Conservation (phyloP, 2,797 vertebrate genomes). For the Psittacula echo region DNA sequence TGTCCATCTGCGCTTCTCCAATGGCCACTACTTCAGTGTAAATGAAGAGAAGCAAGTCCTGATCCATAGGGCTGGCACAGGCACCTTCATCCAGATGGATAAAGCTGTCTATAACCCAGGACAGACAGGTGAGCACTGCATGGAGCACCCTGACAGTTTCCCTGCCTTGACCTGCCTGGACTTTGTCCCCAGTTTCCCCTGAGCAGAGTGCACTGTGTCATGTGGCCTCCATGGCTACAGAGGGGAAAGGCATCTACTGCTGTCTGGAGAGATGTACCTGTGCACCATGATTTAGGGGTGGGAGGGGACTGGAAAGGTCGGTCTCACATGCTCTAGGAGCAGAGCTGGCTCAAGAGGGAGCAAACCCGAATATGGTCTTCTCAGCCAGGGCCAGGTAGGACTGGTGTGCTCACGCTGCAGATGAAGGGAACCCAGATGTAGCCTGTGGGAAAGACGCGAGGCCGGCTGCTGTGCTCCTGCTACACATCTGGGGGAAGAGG, state of each 20-base stretch:
- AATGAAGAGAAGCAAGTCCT: constrained; percentile 60
- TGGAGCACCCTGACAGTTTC: not conserved
- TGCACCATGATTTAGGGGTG: not conserved
- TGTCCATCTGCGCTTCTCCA: constrained; percentile 24
- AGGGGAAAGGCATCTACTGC: not conserved
- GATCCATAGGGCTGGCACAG: constrained; percentile 55
- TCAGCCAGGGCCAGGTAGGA: not conserved
- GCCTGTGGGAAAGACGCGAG: not conserved
- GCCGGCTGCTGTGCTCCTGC: not conserved
- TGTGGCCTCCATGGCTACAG: fast-evolving
- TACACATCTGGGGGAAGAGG: fast-evolving
- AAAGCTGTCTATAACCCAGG: constrained; percentile 55
- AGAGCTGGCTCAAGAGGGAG: not conserved
- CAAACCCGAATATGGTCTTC: not conserved
- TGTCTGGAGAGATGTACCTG: not conserved
- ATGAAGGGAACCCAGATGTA: not conserved
- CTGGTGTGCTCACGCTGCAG: not conserved
- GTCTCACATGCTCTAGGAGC: not conserved
- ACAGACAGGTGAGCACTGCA: constrained; percentile 23
- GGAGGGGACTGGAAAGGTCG: not conserved
- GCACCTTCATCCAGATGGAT: constrained; percentile 69
- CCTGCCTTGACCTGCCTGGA: not conserved
- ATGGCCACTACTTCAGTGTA: constrained; percentile 40
- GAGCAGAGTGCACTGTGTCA: not conserved
- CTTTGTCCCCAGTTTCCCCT: not conserved